These are phyloP conservation scores for Eremophila alpestris DNA, from an alignment of 2,797 vertebrate species.

Conservation along the genomic window DNA sequence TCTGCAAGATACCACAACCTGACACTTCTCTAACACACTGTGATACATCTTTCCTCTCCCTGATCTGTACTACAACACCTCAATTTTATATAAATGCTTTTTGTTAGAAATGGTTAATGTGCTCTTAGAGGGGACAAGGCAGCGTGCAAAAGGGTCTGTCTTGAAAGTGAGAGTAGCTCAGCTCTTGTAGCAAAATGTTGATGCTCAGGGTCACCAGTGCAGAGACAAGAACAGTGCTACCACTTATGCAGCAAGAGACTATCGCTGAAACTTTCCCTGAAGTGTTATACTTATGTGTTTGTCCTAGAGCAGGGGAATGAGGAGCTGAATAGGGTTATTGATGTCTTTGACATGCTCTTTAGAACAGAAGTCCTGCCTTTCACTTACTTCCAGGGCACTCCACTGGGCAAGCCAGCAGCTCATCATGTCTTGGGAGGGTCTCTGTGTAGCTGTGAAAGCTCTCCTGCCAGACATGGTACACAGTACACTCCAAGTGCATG, in stretches of 20 bases:
- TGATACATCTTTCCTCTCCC: conserved; percentile 38
- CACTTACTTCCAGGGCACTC: neutral
- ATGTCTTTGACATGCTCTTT: neutral
- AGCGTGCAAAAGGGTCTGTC: neutral
- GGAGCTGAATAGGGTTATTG: neutral
- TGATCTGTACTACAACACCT: conserved; percentile 14
- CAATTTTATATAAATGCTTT: conserved; percentile 13
- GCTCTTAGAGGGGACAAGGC: neutral
- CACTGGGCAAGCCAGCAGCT: neutral
- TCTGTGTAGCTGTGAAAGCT: neutral
- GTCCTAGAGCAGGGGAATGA: neutral
- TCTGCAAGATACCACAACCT: conserved; percentile 40
- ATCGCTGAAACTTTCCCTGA: neutral
- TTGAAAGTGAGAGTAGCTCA: neutral
- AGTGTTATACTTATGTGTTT: neutral
- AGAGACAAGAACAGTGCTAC: neutral
- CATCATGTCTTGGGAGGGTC: neutral
- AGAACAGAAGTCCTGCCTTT: neutral
- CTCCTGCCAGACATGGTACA: neutral
- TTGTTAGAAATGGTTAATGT: conserved; percentile 27
- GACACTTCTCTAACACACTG: conserved; percentile 35
- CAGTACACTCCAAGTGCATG: neutral
- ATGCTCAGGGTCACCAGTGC: neutral
- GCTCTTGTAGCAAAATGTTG: neutral
- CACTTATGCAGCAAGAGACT: neutral